Evolutionary conservation across 2,113 vertebrate genomes (phyloP).

Genomic region (Onychorhynchus coronatus): DNA sequence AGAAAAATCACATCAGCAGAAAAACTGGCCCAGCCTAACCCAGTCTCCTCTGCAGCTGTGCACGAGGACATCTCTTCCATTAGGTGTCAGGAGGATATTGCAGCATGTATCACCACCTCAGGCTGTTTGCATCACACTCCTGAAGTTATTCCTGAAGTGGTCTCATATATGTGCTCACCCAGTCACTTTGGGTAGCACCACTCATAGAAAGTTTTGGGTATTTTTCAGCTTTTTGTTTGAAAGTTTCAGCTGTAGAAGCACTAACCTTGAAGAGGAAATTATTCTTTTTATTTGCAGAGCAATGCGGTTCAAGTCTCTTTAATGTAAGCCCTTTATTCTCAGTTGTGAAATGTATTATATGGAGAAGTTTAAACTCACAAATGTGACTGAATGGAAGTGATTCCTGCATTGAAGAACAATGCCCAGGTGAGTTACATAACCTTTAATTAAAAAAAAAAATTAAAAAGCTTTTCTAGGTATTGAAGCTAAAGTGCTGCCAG

Average conservation of each 20-base stretch:
- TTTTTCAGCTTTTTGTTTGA: background rate
- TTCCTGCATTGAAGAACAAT: background rate
- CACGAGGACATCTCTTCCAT: background rate
- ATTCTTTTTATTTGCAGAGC: conserved; percentile 10
- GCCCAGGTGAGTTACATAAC: background rate
- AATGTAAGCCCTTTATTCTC: background rate
- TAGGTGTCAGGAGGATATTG: background rate
- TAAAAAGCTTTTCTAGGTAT: background rate
- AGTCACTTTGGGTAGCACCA: background rate
- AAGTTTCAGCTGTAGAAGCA: background rate
- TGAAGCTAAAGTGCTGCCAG: background rate
- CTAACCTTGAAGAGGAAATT: background rate
- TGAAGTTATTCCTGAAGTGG: background rate
- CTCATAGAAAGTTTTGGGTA: background rate
- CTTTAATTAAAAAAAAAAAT: background rate
- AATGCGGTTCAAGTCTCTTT: background rate
- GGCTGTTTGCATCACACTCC: background rate
- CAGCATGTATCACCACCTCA: background rate
- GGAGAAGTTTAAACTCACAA: conserved; percentile 15
- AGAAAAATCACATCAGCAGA: background rate
- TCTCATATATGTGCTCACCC: background rate
- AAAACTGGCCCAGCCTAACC: background rate
- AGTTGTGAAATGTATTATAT: background rate
- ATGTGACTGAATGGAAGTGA: background rate
- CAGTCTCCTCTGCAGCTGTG: background rate